These are phyloP conservation scores for Dascyllus trimaculatus DNA, from an alignment of 2,113 vertebrate species.

Conservation along the genomic window DNA sequence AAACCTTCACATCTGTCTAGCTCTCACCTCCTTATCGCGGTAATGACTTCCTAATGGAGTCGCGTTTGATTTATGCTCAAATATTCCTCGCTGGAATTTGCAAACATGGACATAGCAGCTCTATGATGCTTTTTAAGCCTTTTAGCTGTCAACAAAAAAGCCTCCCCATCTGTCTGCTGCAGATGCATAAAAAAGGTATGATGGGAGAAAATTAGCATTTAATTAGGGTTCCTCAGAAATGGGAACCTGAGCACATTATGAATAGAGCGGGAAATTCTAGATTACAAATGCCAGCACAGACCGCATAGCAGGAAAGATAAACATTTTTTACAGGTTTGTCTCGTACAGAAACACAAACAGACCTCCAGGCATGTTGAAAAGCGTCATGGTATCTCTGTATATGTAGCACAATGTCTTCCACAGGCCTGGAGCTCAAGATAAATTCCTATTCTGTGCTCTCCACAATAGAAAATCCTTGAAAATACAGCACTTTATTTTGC, in stretches of 20 bases:
- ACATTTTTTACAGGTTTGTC: not conserved
- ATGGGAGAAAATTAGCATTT: conserved; percentile 45
- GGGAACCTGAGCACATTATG: not conserved
- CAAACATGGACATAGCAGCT: conserved; percentile 45
- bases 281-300: conserved; percentile 1
- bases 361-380: not conserved
- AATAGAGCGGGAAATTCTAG: not conserved
- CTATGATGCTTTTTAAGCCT: conserved; percentile 23
- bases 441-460: not conserved
- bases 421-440: conserved; percentile 18
- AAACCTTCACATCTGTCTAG: conserved; percentile 37
- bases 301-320: not conserved
- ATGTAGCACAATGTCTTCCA: not conserved
- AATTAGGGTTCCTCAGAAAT: conserved; percentile 25
- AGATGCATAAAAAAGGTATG: conserved; percentile 38
- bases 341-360: not conserved
- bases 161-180: conserved; percentile 15
- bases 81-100: conserved; percentile 33
- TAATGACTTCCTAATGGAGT: conserved; percentile 66
- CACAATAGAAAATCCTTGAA: not conserved
- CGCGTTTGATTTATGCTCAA: conserved; percentile 54
- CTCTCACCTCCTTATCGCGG: conserved; percentile 45
- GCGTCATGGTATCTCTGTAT: not conserved
- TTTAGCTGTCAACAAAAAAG: conserved; percentile 44
- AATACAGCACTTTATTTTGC: not conserved